Conservation (phyloP, 1,140 invertebrate genomes). For the Philopotamus ludificatus region DNA sequence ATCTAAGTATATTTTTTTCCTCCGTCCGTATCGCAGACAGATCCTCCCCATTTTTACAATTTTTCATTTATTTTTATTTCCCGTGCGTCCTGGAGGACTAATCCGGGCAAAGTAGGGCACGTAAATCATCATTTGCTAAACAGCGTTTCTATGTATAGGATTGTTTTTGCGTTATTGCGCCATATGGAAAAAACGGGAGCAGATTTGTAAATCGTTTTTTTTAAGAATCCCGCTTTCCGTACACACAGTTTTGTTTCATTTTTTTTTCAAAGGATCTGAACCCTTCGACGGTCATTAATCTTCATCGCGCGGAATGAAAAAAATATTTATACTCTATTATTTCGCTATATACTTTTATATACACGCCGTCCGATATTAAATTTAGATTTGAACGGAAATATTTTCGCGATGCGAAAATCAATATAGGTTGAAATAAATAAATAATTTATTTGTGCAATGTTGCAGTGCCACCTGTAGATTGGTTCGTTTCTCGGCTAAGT, state of each 20-base stretch:
- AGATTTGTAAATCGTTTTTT: conserved; percentile 17
- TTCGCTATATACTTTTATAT: background rate
- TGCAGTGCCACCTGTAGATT: conserved; percentile 6
- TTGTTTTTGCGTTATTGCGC: background rate
- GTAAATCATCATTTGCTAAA: conserved; percentile 36
- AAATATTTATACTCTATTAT: background rate
- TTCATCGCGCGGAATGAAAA: conserved; percentile 13
- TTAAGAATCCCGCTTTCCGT: background rate
- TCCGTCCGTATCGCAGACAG: conserved; percentile 13
- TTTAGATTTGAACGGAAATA: background rate
- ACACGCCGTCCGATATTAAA: background rate
- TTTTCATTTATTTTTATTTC: conserved; percentile 33
- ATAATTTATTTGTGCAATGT: background rate
- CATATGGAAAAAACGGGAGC: conserved; percentile 21
- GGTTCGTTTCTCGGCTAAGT: conserved; percentile 12
- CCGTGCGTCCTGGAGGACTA: conserved; percentile 22
- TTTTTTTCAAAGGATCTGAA: conserved; percentile 2
- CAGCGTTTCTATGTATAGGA: conserved; percentile 20
- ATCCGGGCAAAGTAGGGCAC: conserved; percentile 27
- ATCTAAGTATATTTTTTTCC: background rate
- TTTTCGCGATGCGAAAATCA: conserved; percentile 10
- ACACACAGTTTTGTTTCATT: background rate
- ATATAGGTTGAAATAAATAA: background rate
- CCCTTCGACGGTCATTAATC: conserved; percentile 17
- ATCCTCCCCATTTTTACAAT: conserved; percentile 7